phyloP scores from a whole-genome alignment of 2,888 invertebrate species.

The Cheilosia scutellata region DNA sequence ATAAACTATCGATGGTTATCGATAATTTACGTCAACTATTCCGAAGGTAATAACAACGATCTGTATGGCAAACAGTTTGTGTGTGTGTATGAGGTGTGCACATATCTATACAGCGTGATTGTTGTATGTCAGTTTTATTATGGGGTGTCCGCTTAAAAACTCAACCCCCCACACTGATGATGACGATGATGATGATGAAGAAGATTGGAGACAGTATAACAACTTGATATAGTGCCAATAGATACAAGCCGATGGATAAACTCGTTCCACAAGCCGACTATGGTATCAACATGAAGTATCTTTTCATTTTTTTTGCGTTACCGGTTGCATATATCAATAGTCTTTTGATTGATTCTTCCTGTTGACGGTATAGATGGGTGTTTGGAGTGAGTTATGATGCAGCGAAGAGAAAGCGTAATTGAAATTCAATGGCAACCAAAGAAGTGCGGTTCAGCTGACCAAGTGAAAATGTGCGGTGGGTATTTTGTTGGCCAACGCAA shows the following conservation, averaged over 20 bases:
- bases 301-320: neutral
- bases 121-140: slow-evolving; percentile 33
- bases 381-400: slow-evolving; percentile 13
- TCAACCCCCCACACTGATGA: slow-evolving; percentile 11
- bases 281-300: slow-evolving; percentile 24
- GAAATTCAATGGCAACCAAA: slow-evolving; percentile 3
- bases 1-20: slow-evolving; percentile 77
- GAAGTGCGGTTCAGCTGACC: neutral
- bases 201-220: slow-evolving; percentile 35
- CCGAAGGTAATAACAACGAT: slow-evolving; percentile 56
- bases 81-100: neutral
- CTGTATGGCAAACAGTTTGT: slow-evolving; percentile 38
- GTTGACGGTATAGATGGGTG: slow-evolving; percentile 9
- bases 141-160: slow-evolving; percentile 14
- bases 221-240: slow-evolving; percentile 32
- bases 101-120: neutral
- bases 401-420: slow-evolving; percentile 8
- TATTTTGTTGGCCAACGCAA: no score
- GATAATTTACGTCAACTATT: slow-evolving; percentile 82
- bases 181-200: slow-evolving; percentile 32
- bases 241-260: slow-evolving; percentile 40
- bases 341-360: slow-evolving; percentile 32
- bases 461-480: no score
- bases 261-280: slow-evolving; percentile 15
- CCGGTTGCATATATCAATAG: slow-evolving; percentile 37